Base-by-base conservation (phyloP, 1,140 invertebrate genomes). In the Phortica variegata region DNA sequence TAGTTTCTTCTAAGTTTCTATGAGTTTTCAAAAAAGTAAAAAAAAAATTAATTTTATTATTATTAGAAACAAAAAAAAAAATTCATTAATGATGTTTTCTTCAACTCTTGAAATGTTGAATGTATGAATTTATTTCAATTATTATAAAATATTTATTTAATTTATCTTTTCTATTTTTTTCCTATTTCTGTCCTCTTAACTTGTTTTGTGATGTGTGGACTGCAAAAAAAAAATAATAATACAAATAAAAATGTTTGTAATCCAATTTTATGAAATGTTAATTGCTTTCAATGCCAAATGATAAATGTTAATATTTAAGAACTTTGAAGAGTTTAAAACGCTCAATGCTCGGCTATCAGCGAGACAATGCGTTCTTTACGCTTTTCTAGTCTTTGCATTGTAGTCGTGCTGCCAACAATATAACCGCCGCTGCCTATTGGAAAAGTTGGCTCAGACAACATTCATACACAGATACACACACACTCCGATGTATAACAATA, bases 1-100 rank as follows among this genome's bases (percentile, higher is more conserved):
- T 75, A 75, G 72, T 74, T 75, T 75, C 58, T 75, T 75, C 65
- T 75, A 75, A 75, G 71, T 75, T 73, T 51, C 49, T 61, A 60
- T 70, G 61, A 66, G 65, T 70, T 70, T 44, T 20, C 12, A n/a
- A 8, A 29, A 39, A 15, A 31, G 37, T 39, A 26, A 38, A 47
- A 49, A 21, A 34, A 37, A 37, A 47, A 29, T 29, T 39, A n/a
- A 26, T n/a, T n/a, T n/a, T n/a, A n/a, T n/a, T n/a, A n/a, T n/a
- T n/a, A n/a, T n/a, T n/a, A n/a, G n/a, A n/a, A n/a, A n/a, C n/a
- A n/a, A n/a, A n/a, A n/a, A n/a, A n/a, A n/a, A n/a, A n/a, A n/a
- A n/a, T n/a, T n/a, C n/a, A n/a, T n/a, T n/a, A n/a, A n/a, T n/a
- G n/a, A n/a, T n/a, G n/a, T n/a, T n/a, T n/a, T n/a, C n/a, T n/a